These are phyloP conservation scores for Dusona sp. DNA, from an alignment of 2,888 invertebrate genomes.

Conservation along the genomic window DNA sequence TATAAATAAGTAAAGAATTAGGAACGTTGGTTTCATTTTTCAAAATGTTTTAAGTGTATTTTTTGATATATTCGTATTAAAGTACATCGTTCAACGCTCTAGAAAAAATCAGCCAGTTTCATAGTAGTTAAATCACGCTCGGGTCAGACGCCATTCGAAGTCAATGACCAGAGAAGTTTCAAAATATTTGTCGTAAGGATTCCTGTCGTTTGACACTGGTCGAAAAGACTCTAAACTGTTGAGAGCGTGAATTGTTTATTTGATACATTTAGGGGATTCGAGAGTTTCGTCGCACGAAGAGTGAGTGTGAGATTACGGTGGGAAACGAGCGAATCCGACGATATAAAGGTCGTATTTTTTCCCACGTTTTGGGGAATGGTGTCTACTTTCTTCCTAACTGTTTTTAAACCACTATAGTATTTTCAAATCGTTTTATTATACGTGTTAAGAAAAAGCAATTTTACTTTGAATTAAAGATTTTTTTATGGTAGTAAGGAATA, in stretches of 20 bases:
- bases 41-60: background rate
- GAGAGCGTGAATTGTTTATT: conserved; percentile 56
- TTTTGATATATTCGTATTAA: background rate
- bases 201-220: background rate
- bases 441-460: background rate
- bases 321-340: conserved; percentile 18
- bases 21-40: background rate
- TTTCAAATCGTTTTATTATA: background rate
- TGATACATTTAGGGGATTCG: background rate
- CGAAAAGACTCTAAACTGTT: conserved; percentile 19
- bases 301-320: conserved; percentile 15
- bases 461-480: background rate
- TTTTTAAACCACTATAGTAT: background rate
- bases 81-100: background rate
- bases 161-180: conserved; percentile 31
- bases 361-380: background rate
- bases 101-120: background rate
- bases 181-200: conserved; percentile 37
- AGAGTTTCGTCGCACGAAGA: conserved; percentile 17
- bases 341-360: conserved; percentile 42
- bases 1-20: background rate
- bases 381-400: background rate
- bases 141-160: conserved; percentile 11
- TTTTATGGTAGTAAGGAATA: background rate
- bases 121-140: conserved; percentile 25